phyloP scores from a whole-genome alignment of 92 coral and sea anemone genomes.

The Zoanthus sansibaricus region DNA sequence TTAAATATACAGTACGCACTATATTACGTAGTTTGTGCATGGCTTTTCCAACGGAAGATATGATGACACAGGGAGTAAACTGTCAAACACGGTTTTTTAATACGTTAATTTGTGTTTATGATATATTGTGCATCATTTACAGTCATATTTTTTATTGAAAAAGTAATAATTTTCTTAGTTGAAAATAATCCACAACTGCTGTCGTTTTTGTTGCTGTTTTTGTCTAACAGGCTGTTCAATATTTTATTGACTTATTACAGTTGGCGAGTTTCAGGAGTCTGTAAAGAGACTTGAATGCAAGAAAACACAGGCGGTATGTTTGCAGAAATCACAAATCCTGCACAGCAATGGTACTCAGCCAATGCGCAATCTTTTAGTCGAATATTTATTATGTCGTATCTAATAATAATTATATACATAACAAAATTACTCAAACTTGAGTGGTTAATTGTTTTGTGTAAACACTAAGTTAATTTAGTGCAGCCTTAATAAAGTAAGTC shows the following conservation, averaged over 20 bases:
- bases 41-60: background rate
- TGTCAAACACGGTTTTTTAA: background rate
- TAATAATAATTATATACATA: too few species aligned
- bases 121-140: background rate
- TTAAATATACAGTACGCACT: too few species aligned
- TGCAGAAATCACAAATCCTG: too few species aligned
- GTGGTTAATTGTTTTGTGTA: too few species aligned
- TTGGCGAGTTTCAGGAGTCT: conserved; percentile 27
- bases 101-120: background rate
- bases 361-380: background rate
- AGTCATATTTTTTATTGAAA: too few species aligned
- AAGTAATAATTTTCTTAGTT: too few species aligned
- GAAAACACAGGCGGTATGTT: conserved; percentile 27
- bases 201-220: background rate
- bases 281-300: conserved; percentile 4
- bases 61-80: background rate
- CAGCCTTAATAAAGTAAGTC: too few species aligned
- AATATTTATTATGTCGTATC: background rate
- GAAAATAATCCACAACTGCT: background rate
- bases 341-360: background rate
- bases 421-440: too few species aligned
- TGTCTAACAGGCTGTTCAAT: background rate
- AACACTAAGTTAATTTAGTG: too few species aligned
- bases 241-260: background rate
- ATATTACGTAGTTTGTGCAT: background rate